Base-by-base conservation (phyloP, 92 coral and sea anemone genomes). In the Heliopora coerulea region DNA sequence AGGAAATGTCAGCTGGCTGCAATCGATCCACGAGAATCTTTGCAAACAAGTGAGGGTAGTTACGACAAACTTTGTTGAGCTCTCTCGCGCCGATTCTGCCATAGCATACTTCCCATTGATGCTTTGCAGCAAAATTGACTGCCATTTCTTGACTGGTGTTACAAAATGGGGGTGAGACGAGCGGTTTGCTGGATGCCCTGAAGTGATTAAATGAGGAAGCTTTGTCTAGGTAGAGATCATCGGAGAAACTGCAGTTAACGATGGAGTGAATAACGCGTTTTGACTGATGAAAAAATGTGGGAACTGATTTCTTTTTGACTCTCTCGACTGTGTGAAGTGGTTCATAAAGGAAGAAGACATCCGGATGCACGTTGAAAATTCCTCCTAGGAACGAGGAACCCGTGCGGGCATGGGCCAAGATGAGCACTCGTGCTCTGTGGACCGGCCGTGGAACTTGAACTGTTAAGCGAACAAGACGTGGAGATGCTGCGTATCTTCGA, bases 341-440 rank as follows among this genome's bases (percentile, higher is more conserved):
- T 50, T 92, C 97, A 62, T 84, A 92, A 3, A 92, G 31, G 77
- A 80, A 92, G 63, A 92, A 87, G 32, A 92, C 90, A 13, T 82
- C 80, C 1, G 90, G 86, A 49, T 85, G 88, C 9, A 79, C 83
- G 82, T 92, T 91, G 72, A 92, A 90, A 31, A 92, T 73, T 61
- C 88, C 89, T 0, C 96, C 93, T 8, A 92, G 78, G 54, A 80
- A 92, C 19, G 97, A 92, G 0, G 97, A 92, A 1, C 97, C 97
- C 17, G 97, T 85, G 44, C 97, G 78, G 18, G 73, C 86, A 58
- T 92, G 86, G 27, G 97, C 86, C 33, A 87, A 26, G 32, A 91
- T 89, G 32, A 91, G 33, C 66, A 91, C 74, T 40, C 74, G 32
- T 3, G 27, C 74, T 28, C 59, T 56, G n/a, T 46, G 52, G 10